These are phyloP conservation scores for Camponotus floridanus DNA, from an alignment of 1,140 invertebrate genomes.

Conservation along the genomic window DNA sequence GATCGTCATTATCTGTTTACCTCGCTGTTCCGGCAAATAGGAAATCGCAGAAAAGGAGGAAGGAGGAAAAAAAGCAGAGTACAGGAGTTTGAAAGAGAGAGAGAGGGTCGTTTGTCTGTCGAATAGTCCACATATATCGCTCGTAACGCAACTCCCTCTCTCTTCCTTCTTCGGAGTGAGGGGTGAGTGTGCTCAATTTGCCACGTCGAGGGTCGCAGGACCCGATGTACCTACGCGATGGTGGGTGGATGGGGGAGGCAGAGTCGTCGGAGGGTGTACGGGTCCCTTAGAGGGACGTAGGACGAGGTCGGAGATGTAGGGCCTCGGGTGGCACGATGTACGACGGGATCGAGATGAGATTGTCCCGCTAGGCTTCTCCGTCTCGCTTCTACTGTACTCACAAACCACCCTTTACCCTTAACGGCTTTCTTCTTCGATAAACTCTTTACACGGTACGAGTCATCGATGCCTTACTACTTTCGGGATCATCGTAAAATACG, in stretches of 20 bases:
- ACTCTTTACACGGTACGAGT: conserved; percentile 80
- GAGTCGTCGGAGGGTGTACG: conserved; percentile 71
- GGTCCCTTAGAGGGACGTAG: conserved; percentile 72
- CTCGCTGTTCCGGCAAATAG: conserved; percentile 15
- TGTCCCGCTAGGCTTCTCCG: conserved; percentile 81
- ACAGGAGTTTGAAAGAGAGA: conserved; percentile 63
- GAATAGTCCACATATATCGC: conserved; percentile 82
- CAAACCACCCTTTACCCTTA: conserved; percentile 83
- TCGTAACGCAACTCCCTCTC: conserved; percentile 77
- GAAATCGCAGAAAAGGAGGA: conserved; percentile 39
- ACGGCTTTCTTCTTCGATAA: conserved; percentile 83
- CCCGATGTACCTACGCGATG: conserved; percentile 75
- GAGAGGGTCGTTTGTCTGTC: conserved; percentile 81
- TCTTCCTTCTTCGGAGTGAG: conserved; percentile 48
- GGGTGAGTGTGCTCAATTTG: conserved; percentile 85
- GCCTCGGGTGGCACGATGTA: conserved; percentile 85
- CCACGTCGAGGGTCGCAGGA: conserved; percentile 82
- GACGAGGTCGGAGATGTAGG: conserved; percentile 82
- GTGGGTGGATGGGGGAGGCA: conserved; percentile 46
- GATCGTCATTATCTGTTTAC: conserved; percentile 54
- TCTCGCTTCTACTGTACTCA: conserved; percentile 70
- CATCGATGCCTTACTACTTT: conserved; percentile 63
- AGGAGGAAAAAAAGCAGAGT: conserved; percentile 55
- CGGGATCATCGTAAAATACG: conserved; percentile 52
- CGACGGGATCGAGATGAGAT: conserved; percentile 86